Conservation (phyloP, 2,113 vertebrate genomes). For the Perognathus longimembris region DNA sequence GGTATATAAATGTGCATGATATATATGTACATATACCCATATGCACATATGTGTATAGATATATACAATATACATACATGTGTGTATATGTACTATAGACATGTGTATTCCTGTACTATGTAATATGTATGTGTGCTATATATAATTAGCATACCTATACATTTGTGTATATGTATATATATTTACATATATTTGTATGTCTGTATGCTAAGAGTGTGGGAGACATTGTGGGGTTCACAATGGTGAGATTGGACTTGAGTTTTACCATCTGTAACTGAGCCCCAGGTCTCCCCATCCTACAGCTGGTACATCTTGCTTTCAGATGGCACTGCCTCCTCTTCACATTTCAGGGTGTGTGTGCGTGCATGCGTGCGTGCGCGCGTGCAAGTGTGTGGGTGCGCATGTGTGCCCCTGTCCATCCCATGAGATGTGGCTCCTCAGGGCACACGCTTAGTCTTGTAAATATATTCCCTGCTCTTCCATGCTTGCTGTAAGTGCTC, state of each 20-base stretch:
- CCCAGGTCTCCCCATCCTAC: background rate
- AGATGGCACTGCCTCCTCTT: background rate
- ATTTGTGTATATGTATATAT: background rate
- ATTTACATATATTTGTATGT: no score
- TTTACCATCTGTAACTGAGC: fast-evolving
- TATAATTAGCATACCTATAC: no score
- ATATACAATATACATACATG: no score
- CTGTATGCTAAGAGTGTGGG: background rate
- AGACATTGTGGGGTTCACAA: fast-evolving
- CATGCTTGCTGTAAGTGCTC: background rate
- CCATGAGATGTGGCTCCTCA: background rate
- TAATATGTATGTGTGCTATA: no score
- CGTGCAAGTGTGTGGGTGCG: no score
- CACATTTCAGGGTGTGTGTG: no score
- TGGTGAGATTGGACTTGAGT: background rate
- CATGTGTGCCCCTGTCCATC: background rate
- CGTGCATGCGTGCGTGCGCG: no score
- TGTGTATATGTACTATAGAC: no score
- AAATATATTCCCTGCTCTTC: background rate
- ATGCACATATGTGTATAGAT: no score
- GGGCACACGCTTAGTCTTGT: background rate
- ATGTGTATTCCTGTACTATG: no score
- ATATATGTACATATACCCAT: no score
- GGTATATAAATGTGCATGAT: no score
- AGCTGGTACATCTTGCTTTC: fast-evolving